These are phyloP conservation scores for Pituophis catenifer DNA, from an alignment of 2,113 vertebrate species.

Conservation along the genomic window DNA sequence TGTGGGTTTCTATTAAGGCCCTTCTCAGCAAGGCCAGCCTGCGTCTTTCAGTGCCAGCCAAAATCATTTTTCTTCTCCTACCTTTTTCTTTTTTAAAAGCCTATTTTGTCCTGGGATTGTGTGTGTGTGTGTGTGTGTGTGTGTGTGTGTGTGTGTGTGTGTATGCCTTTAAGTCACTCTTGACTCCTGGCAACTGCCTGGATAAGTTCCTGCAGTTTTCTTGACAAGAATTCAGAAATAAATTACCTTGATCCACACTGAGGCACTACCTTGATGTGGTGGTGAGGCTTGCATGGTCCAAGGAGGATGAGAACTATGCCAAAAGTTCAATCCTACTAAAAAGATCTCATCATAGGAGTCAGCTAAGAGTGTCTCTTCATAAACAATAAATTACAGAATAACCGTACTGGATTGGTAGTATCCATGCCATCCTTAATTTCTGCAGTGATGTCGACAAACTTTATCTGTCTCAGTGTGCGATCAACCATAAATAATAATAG, in stretches of 20 bases:
- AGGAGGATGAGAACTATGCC: not conserved
- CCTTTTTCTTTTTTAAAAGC: not conserved
- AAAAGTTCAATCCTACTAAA: not conserved
- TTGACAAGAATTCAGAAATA: not conserved
- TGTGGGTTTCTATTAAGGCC: not conserved
- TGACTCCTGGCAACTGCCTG: not conserved
- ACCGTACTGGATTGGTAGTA: not conserved
- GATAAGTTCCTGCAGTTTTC: not conserved
- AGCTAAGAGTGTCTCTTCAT: not conserved
- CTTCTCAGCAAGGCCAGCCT: not conserved
- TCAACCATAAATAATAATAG: no score
- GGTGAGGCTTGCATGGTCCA: not conserved
- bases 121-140: no score
- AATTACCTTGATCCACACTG: not conserved
- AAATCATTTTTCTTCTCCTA: not conserved
- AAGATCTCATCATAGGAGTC: not conserved
- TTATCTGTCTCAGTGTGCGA: not conserved
- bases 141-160: not conserved
- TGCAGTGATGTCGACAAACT: not conserved
- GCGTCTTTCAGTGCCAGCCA: not conserved
- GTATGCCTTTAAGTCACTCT: not conserved
- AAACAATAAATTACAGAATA: not conserved
- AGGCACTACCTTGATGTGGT: not conserved
- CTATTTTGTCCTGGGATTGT: not conserved
- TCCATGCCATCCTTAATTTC: not conserved